Conservation (phyloP, 1,140 invertebrate species). For the Zaprionus gabonicus region DNA sequence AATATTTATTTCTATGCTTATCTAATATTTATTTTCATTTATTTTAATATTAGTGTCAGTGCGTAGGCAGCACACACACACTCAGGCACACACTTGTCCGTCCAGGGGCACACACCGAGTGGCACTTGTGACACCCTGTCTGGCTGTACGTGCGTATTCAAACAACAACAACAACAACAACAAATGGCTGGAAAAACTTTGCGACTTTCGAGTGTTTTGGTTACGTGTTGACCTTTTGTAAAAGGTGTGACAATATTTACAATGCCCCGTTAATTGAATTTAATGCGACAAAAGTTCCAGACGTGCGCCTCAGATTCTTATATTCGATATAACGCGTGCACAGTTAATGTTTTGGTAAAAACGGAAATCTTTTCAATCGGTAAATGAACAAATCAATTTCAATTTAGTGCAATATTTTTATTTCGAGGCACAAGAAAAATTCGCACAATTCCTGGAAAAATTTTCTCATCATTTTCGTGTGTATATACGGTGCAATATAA, state of each 20-base stretch:
- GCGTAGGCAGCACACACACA: background rate
- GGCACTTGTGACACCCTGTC: background rate
- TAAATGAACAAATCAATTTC: background rate
- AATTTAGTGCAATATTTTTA: background rate
- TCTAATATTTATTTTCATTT: slow-evolving; percentile 3
- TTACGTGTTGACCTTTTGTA: slow-evolving; percentile 60
- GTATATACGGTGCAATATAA: background rate
- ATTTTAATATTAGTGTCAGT: slow-evolving; percentile 4
- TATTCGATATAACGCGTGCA: background rate
- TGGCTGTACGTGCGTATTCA: slow-evolving; percentile 1
- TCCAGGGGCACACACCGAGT: background rate
- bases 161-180: slow-evolving; percentile 12
- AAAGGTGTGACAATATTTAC: slow-evolving; percentile 77
- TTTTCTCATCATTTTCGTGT: too few relatives aligned
- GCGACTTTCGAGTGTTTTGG: slow-evolving; percentile 57
- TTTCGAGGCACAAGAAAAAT: background rate
- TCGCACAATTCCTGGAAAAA: background rate
- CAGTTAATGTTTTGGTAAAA: background rate
- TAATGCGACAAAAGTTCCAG: slow-evolving; percentile 41
- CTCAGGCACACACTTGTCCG: background rate
- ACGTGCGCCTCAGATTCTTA: background rate
- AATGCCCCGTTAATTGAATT: slow-evolving; percentile 71
- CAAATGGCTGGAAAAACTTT: slow-evolving; percentile 11
- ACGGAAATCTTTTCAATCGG: background rate
- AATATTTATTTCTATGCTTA: slow-evolving; percentile 7